Conservation (phyloP, 2,113 vertebrate species). For the Cyphomyrus discorhynchus region DNA sequence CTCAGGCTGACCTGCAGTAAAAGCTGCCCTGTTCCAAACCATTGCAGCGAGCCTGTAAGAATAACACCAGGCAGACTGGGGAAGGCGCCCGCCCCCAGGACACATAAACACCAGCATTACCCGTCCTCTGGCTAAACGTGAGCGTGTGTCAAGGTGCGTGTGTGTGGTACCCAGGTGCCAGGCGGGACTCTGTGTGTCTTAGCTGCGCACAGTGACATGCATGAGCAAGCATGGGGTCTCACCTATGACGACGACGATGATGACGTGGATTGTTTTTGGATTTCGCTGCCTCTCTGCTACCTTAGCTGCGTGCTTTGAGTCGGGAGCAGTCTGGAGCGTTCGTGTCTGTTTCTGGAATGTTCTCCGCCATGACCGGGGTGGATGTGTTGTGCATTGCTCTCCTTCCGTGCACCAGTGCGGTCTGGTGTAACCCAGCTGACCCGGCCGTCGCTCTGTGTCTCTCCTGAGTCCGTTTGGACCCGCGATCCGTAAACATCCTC, state of each 20-base stretch:
- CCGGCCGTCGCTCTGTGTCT: background rate
- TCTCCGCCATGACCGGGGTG: background rate
- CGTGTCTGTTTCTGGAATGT: background rate
- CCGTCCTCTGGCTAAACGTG: slow-evolving; percentile 46
- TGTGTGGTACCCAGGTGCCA: slow-evolving; percentile 43
- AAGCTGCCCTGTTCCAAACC: slow-evolving; percentile 72
- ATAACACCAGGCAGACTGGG: slow-evolving; percentile 56
- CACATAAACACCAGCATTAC: slow-evolving; percentile 45
- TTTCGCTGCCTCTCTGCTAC: background rate
- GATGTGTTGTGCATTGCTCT: background rate
- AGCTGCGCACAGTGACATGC: slow-evolving; percentile 29
- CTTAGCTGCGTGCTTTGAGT: background rate
- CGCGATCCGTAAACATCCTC: background rate
- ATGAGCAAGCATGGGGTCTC: background rate
- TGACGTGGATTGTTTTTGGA: background rate
- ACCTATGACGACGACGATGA: background rate
- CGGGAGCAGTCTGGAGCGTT: background rate
- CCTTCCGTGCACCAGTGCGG: background rate
- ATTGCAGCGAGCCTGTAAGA: slow-evolving; percentile 80
- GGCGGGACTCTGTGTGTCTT: slow-evolving; percentile 35
- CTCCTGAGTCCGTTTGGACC: background rate
- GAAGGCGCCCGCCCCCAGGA: slow-evolving; percentile 22
- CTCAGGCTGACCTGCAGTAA: slow-evolving; percentile 81
- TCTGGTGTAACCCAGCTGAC: background rate
- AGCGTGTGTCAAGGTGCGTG: slow-evolving; percentile 36